Conservation (phyloP, 2,113 vertebrate genomes). For the Hiodon alosoides region DNA sequence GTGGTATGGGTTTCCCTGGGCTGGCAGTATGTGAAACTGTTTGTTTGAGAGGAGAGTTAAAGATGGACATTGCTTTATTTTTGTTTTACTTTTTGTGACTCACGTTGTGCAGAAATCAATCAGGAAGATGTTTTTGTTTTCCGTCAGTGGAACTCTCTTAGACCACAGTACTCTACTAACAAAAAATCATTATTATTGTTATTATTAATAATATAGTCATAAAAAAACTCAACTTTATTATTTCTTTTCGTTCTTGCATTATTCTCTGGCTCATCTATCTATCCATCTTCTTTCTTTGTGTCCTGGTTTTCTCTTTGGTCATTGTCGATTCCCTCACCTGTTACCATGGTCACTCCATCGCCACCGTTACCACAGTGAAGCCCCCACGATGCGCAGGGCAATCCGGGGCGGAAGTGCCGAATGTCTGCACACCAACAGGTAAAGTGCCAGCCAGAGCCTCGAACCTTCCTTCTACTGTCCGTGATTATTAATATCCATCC, state of each 20-base stretch:
- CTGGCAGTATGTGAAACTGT: neutral
- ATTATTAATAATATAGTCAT: slow-evolving; percentile 28
- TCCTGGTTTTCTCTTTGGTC: slow-evolving; percentile 48
- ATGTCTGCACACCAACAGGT: slow-evolving; percentile 98
- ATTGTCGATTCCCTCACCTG: slow-evolving; percentile 65
- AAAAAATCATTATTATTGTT: slow-evolving; percentile 23
- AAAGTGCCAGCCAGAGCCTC: slow-evolving; percentile 56
- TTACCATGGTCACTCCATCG: slow-evolving; percentile 62
- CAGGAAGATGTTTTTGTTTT: neutral
- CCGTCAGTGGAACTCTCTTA: slow-evolving; percentile 18
- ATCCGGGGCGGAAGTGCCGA: slow-evolving; percentile 97
- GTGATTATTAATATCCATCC: slow-evolving; percentile 26
- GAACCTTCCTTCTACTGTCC: slow-evolving; percentile 30
- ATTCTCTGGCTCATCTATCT: slow-evolving; percentile 60
- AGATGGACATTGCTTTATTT: neutral
- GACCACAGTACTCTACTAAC: slow-evolving; percentile 33
- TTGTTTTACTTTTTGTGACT: neutral
- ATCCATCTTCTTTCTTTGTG: slow-evolving; percentile 70
- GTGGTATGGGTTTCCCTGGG: neutral
- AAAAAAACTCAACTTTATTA: slow-evolving; percentile 40
- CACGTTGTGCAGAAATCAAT: neutral
- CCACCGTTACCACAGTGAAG: slow-evolving; percentile 93
- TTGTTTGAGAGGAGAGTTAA: neutral
- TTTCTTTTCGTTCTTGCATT: slow-evolving; percentile 62
- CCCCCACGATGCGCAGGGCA: slow-evolving; percentile 96